Evolutionary conservation across 2,113 vertebrate genomes (phyloP), one percentile per base, ranked within the genome.

Genomic region (Potamarius usumacintae): DNA sequence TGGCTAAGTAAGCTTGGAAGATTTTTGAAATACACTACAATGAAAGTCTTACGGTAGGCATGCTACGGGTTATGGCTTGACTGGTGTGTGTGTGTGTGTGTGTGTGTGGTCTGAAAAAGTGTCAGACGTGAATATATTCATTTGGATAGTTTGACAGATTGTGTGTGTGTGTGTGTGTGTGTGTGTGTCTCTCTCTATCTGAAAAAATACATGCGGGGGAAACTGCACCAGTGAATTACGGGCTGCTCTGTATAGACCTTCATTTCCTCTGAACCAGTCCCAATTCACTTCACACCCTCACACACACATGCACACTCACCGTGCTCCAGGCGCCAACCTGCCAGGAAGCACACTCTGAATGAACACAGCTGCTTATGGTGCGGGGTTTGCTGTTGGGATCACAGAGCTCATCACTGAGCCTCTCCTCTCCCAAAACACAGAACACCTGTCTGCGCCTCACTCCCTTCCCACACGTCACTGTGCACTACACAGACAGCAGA

Each of bases 401-500:
- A 88, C 98, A 99, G 90, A 97, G 96, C 88, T 94, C 92, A 5
- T 98, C 96, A 11, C 93, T 95, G 90, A 98, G 89, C 78, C 92
- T 94, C 67, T 97, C 96, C 34, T 96, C 95, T 53, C 94, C 94
- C 76, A 94, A 80, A 25, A 94, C 94, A 92, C 98, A 99, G 92
- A 94, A 96, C 30, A 99, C 96, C 88, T 96, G 96, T 42, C 98
- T 92, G 94, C 95, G 97, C 53, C 94, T 96, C 90, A 92, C 92
- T 53, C 97, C 98, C 92, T 96, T 97, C 53, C 98, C 98, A 93
- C 98, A 99, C 1, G 97, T 97, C 86, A 96, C 97, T 88, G 94
- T 90, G 88, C 98, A 99, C 98, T 99, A 90, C 67, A 42, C 90
- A 92, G 69, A 86, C 90, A 83, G 72, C 79, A 69, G 25, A 58